Percentiles rank a stretch among this genome's conserved stretches.
Evolutionary conservation across 2,797 vertebrate genomes (phyloP).

Genomic region (Poecilia gillii): DNA sequence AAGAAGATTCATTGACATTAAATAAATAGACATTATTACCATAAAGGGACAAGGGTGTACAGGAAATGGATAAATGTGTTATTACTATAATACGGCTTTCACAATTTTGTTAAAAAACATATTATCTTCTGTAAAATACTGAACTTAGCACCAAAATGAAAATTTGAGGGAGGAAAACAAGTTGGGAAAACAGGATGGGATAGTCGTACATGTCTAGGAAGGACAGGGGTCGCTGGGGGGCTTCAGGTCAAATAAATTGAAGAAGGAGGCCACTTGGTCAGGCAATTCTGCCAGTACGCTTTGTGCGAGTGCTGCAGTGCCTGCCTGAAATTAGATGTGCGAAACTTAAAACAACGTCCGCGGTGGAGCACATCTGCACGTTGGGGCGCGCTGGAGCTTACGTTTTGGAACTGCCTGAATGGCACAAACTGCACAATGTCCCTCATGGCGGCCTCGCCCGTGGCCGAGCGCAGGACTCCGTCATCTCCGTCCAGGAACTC

Average conservation of each 20-base stretch:
- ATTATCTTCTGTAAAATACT: background rate
- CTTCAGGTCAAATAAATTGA: slow-evolving; percentile 87
- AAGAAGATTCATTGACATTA: background rate
- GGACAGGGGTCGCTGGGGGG: slow-evolving; percentile 81
- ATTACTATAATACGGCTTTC: background rate
- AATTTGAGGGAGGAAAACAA: background rate
- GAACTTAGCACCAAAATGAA: background rate
- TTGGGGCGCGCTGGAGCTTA: slow-evolving; percentile 67
- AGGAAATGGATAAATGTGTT: background rate
- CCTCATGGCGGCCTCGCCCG: slow-evolving; percentile 87
- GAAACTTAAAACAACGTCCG: slow-evolving; percentile 36
- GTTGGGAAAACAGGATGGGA: background rate
- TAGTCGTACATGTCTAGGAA: slow-evolving; percentile 71
- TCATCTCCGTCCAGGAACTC: slow-evolving; percentile 94
- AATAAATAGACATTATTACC: background rate
- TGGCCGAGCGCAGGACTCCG: slow-evolving; percentile 82
- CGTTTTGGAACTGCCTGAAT: slow-evolving; percentile 93
- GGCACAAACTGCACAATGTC: slow-evolving; percentile 99
- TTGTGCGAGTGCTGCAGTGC: slow-evolving; percentile 88
- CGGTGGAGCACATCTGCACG: background rate
- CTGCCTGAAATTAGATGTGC: slow-evolving; percentile 80
- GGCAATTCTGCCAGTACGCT: slow-evolving; percentile 92
- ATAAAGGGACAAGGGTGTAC: no score
- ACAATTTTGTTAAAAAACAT: background rate
- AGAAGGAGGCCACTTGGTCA: slow-evolving; percentile 93